Evolutionary conservation across 2,888 invertebrate species (phyloP), one percentile per base, ranked within the genome.

Genomic region (Caenorhabditis becei): DNA sequence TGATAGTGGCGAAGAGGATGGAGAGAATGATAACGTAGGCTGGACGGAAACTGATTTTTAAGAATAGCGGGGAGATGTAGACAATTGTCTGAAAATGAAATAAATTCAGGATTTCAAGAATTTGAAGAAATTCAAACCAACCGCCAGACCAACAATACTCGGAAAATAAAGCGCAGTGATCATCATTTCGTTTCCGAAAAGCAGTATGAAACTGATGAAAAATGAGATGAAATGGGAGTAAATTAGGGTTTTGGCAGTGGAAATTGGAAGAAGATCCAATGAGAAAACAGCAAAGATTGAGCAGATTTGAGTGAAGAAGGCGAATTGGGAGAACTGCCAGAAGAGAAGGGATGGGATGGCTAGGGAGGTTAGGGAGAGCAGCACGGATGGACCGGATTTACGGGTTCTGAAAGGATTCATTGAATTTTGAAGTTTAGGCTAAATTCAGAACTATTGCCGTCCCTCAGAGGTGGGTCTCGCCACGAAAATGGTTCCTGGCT

Each of bases 231-330:
- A 83, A 84, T 93, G 92, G 18, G 93, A 92, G 51, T 89, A 72
- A 8, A 92, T 87, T 28, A 93, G 90, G 44, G 92, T 89, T 66
- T 92, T 91, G 28, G 93, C 88, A 44, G 88, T 92, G 24, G 85
- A 65, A 72, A 86, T 79, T 20, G 89, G 83, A 5, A 93, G 91
- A 65, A 92, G 92, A 23, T 92, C 92, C 10, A 93, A 86, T n/a
- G 92, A 87, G 85, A 94, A 95, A 85, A 94, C 93, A 1, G 94
- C 92, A 88, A 95, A 94, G 83, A 96, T 93, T 3, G 95, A 94
- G 5, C 94, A 92, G 0, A 94, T 93, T 91, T 96, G 95, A 0
- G 95, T 95, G 3, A 94, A 93, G 86, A 95, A 94, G 72, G 95
- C 94, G 89, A 96, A 95, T 88, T 95, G 95, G 0, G 95, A 94